Evolutionary conservation across 2,797 vertebrate species (phyloP).

Genomic region (Sardinella longiceps): DNA sequence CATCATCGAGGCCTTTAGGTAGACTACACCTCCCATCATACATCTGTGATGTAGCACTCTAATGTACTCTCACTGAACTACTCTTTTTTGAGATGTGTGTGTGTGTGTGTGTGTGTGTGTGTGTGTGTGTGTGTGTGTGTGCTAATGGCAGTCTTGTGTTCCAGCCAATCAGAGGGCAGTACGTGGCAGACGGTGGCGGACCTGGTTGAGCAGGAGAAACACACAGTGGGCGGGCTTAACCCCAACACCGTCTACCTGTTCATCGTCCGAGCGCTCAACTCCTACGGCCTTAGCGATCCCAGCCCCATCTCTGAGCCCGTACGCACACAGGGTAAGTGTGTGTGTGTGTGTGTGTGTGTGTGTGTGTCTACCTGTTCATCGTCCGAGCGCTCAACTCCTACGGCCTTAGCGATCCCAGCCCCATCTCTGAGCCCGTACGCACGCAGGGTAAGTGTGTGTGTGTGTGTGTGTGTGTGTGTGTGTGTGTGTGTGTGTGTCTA

Average conservation of each 20-base stretch:
- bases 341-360: constrained; percentile 21
- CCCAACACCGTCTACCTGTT: constrained; percentile 92
- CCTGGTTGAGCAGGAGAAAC: constrained; percentile 83
- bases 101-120: no score
- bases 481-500: no score
- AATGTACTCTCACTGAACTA: no score
- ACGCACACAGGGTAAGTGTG: constrained; percentile 85
- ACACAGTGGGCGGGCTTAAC: constrained; percentile 84
- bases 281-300: constrained; percentile 90
- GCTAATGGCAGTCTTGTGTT: neutral
- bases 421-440: constrained; percentile 87
- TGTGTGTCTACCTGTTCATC: constrained; percentile 85
- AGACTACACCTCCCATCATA: no score
- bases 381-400: constrained; percentile 87
- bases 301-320: constrained; percentile 90
- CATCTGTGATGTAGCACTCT: no score
- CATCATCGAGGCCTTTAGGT: no score
- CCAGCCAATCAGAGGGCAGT: constrained; percentile 87
- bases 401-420: constrained; percentile 92
- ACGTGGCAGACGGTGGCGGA: constrained; percentile 91
- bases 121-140: no score
- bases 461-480: neutral
- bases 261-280: constrained; percentile 87
- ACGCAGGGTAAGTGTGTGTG: constrained; percentile 81
- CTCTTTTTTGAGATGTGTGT: no score